These are phyloP conservation scores for Conchocele bisecta DNA, from an alignment of 2,888 invertebrate species.

Conservation along the genomic window DNA sequence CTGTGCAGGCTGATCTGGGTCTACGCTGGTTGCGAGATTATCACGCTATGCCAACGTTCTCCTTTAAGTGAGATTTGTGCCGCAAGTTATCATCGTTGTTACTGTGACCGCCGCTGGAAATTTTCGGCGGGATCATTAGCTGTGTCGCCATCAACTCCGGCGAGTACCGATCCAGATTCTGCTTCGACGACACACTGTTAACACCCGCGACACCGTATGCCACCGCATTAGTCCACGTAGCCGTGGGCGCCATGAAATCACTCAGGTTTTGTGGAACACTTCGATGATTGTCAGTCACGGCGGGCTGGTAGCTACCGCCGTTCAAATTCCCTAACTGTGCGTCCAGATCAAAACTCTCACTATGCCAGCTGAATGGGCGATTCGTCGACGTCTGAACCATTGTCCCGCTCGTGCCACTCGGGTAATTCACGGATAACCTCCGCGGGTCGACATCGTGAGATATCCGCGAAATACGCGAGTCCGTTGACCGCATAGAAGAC, in stretches of 20 bases:
- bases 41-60: slow-evolving; percentile 76
- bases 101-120: slow-evolving; percentile 74
- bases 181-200: too few species aligned
- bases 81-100: slow-evolving; percentile 68
- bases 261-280: slow-evolving; percentile 74
- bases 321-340: slow-evolving; percentile 63
- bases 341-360: slow-evolving; percentile 78
- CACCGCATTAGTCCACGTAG: slow-evolving; percentile 67
- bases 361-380: slow-evolving; percentile 80
- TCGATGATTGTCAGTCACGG: slow-evolving; percentile 66
- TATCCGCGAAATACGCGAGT: slow-evolving; percentile 68
- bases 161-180: slow-evolving; percentile 65
- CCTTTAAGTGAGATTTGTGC: slow-evolving; percentile 73
- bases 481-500: slow-evolving; percentile 71
- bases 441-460: slow-evolving; percentile 73
- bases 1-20: too few species aligned
- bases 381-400: slow-evolving; percentile 56
- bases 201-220: slow-evolving; percentile 55
- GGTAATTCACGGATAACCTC: slow-evolving; percentile 72
- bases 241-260: slow-evolving; percentile 51
- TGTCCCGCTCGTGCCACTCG: slow-evolving; percentile 64
- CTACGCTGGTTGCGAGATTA: slow-evolving; percentile 28
- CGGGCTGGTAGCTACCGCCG: slow-evolving; percentile 41
- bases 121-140: slow-evolving; percentile 71
- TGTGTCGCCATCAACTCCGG: slow-evolving; percentile 70